These are phyloP conservation scores for Beroe forskalii DNA, from an alignment of 37 sponge, comb jelly and placozoan species.

Conservation along the genomic window DNA sequence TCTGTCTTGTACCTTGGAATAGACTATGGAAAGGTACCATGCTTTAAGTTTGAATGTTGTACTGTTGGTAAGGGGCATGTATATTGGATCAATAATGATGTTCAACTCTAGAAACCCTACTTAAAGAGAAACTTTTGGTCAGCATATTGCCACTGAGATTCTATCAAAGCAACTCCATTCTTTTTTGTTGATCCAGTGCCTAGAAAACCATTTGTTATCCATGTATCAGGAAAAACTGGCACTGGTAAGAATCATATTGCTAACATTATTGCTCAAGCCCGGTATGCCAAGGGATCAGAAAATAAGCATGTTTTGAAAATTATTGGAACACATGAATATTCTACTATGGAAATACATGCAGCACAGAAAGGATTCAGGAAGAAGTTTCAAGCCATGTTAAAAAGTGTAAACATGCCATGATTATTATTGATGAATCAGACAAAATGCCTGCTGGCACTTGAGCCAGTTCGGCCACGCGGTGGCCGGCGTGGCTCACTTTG, in stretches of 20 bases:
- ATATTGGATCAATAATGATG: slow-evolving; percentile 30
- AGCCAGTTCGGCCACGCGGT: too few species aligned
- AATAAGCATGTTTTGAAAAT: slow-evolving; percentile 37
- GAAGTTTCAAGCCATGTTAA: neutral
- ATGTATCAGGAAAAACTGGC: slow-evolving; percentile 33
- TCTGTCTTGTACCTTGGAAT: slow-evolving; percentile 13
- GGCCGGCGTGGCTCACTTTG: too few species aligned
- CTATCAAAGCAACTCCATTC: neutral
- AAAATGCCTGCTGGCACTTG: slow-evolving; percentile 35
- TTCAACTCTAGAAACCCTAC: neutral
- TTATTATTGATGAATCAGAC: slow-evolving; percentile 20
- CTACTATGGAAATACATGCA: neutral
- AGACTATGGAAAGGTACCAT: slow-evolving; percentile 9
- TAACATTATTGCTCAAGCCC: slow-evolving; percentile 25
- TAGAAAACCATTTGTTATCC: slow-evolving; percentile 29
- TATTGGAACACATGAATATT: slow-evolving; percentile 32
- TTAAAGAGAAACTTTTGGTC: slow-evolving; percentile 32
- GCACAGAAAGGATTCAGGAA: neutral
- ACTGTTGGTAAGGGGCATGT: neutral
- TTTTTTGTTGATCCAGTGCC: slow-evolving; percentile 1
- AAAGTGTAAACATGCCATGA: slow-evolving; percentile 18
- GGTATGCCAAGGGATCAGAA: neutral
- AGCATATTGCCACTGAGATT: slow-evolving; percentile 44
- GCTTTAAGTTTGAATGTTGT: slow-evolving; percentile 33
- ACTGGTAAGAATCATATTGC: slow-evolving; percentile 59